phyloP scores from a whole-genome alignment of 1,140 invertebrate species.

The Periplaneta americana region DNA sequence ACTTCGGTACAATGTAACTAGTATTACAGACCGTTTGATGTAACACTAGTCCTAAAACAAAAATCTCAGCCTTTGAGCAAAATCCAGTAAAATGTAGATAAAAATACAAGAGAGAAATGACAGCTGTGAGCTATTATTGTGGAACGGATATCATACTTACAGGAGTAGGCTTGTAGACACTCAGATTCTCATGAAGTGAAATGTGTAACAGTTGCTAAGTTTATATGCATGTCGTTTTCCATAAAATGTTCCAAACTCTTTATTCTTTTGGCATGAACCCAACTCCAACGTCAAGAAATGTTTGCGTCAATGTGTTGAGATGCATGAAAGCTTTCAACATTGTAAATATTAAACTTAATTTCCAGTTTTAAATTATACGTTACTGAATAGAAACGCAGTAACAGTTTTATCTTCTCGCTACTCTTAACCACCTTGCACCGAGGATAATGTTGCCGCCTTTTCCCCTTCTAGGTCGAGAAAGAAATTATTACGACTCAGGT shows the following conservation, averaged over 20 bases:
- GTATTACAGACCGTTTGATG: no score
- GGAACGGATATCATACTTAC: not conserved
- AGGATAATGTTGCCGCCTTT: no score
- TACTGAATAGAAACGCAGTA: not conserved
- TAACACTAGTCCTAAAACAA: no score
- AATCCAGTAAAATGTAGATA: no score
- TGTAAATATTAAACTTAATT: not conserved
- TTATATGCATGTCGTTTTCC: not conserved
- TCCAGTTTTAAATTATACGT: not conserved
- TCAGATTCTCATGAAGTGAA: not conserved
- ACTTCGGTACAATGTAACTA: no score
- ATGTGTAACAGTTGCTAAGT: not conserved
- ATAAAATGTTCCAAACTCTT: not conserved
- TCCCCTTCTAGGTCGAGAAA: not conserved
- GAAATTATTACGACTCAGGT: no score
- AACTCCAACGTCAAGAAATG: not conserved
- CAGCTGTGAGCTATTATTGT: not conserved
- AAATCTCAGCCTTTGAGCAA: no score
- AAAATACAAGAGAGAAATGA: not conserved
- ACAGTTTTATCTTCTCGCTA: not conserved
- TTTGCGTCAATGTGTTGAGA: not conserved
- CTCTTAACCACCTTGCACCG: not conserved
- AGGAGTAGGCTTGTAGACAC: not conserved
- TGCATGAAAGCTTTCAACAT: not conserved
- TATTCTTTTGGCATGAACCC: not conserved